These are phyloP conservation scores for Varanus salvator DNA, from an alignment of 2,113 vertebrate genomes.

Conservation along the genomic window DNA sequence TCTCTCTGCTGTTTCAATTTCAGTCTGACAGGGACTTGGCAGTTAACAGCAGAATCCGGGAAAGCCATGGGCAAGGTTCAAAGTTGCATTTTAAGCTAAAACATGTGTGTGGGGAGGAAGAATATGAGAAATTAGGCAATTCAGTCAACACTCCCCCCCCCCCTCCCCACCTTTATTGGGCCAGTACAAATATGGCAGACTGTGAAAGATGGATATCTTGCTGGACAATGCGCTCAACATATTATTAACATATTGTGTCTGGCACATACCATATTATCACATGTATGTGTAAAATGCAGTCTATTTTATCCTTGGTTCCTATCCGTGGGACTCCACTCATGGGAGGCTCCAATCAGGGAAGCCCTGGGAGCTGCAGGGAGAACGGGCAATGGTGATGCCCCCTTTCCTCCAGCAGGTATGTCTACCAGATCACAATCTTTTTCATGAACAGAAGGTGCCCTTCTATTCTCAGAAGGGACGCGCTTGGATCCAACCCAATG, in stretches of 20 bases:
- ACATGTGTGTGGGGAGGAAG: slow-evolving; percentile 39
- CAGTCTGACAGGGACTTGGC: slow-evolving; percentile 71
- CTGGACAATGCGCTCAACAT: neutral
- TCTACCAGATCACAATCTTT: neutral
- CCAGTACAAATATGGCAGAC: slow-evolving; percentile 58
- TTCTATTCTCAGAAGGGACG: neutral
- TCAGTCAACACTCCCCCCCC: slow-evolving; percentile 1
- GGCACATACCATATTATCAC: slow-evolving; percentile 12
- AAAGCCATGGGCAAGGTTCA: slow-evolving; percentile 71
- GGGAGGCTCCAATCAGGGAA: neutral
- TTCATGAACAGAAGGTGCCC: neutral
- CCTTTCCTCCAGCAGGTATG: neutral
- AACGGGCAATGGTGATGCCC: neutral
- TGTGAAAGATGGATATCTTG: slow-evolving; percentile 32
- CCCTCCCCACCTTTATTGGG: slow-evolving; percentile 5
- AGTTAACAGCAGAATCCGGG: slow-evolving; percentile 72
- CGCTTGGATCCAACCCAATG: neutral
- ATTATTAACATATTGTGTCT: neutral
- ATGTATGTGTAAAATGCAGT: slow-evolving; percentile 47
- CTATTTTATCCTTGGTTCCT: neutral
- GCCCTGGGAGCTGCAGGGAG: neutral
- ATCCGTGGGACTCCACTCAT: neutral
- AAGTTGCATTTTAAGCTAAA: slow-evolving; percentile 71
- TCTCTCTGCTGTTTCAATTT: slow-evolving; percentile 72
- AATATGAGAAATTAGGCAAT: slow-evolving; percentile 57